Evolutionary conservation across 2,888 invertebrate species (phyloP).

Genomic region (Latheticus oryzae): DNA sequence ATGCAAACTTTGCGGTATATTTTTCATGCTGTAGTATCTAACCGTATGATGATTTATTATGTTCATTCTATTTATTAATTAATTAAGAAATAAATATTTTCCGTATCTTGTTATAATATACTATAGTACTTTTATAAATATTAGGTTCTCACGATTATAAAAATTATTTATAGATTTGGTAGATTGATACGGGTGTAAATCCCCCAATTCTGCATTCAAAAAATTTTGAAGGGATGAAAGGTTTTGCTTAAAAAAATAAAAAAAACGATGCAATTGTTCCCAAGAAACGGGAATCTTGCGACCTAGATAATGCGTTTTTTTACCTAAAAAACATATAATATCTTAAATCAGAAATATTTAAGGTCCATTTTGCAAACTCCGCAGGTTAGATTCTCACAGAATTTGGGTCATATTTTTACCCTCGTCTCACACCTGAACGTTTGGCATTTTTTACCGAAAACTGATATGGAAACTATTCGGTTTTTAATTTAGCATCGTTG

Average conservation of each 20-base stretch:
- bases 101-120: slow-evolving; percentile 4
- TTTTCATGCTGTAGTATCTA: too few species aligned
- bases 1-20: too few species aligned
- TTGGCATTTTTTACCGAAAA: slow-evolving; percentile 27
- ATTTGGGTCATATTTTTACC: slow-evolving; percentile 40
- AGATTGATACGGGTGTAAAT: slow-evolving; percentile 39
- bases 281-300: slow-evolving; percentile 52
- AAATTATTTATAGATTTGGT: slow-evolving; percentile 26
- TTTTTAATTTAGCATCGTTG: slow-evolving; percentile 21
- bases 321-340: slow-evolving; percentile 41
- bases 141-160: slow-evolving; percentile 36
- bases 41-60: too few species aligned
- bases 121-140: too few species aligned
- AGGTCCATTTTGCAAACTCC: slow-evolving; percentile 12
- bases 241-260: slow-evolving; percentile 36
- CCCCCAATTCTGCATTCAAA: slow-evolving; percentile 35
- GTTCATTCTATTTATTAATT: slow-evolving; percentile 12
- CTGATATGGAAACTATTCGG: slow-evolving; percentile 16
- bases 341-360: slow-evolving; percentile 11
- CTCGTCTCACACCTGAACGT: slow-evolving; percentile 25
- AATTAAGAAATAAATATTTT: slow-evolving; percentile 14
- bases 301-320: slow-evolving; percentile 44
- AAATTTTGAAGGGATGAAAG: slow-evolving; percentile 30
- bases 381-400: slow-evolving; percentile 30
- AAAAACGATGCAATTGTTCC: slow-evolving; percentile 45